Percentiles rank a stretch among this genome's conserved stretches.
These are phyloP conservation scores for Saccopteryx leptura DNA, from an alignment of 2,113 vertebrate genomes.

Conservation along the genomic window DNA sequence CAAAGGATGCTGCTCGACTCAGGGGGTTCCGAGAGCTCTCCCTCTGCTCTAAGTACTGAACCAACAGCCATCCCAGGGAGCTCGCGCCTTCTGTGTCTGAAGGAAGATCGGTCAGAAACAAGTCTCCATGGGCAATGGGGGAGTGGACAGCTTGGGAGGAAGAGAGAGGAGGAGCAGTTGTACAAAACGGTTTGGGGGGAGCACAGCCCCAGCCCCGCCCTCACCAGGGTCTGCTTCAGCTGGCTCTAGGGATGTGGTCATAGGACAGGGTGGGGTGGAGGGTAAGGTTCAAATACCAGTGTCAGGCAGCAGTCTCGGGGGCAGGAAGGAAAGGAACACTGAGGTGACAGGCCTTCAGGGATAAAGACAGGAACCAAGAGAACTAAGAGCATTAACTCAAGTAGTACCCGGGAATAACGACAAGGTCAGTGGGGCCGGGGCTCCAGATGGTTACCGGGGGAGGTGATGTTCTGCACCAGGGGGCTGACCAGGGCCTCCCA, in stretches of 20 bases:
- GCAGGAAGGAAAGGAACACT: constrained; percentile 24
- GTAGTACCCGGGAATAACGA: neutral
- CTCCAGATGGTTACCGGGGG: constrained; percentile 87
- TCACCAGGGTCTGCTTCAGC: constrained; percentile 9
- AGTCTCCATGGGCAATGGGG: neutral
- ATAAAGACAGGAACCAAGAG: constrained; percentile 57
- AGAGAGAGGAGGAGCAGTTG: neutral
- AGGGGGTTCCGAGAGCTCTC: constrained; percentile 79
- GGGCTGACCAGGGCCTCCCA: constrained; percentile 97
- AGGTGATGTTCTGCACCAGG: constrained; percentile 94
- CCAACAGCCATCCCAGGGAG: constrained; percentile 95
- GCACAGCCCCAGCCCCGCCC: neutral
- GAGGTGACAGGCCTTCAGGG: constrained; percentile 49
- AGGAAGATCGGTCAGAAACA: accelerated
- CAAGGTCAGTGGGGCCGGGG: neutral
- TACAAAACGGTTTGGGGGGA: neutral
- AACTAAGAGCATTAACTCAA: constrained; percentile 27
- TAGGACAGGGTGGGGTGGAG: neutral
- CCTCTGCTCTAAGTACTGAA: constrained; percentile 92
- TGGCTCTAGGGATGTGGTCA: neutral
- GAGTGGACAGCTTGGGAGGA: neutral
- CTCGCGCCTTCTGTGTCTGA: constrained; percentile 86
- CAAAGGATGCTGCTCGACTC: constrained; percentile 88
- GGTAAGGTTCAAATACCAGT: constrained; percentile 7
- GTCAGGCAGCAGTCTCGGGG: constrained; percentile 45